Base-by-base conservation (phyloP, 1,140 invertebrate genomes). In the Aphis gossypii region DNA sequence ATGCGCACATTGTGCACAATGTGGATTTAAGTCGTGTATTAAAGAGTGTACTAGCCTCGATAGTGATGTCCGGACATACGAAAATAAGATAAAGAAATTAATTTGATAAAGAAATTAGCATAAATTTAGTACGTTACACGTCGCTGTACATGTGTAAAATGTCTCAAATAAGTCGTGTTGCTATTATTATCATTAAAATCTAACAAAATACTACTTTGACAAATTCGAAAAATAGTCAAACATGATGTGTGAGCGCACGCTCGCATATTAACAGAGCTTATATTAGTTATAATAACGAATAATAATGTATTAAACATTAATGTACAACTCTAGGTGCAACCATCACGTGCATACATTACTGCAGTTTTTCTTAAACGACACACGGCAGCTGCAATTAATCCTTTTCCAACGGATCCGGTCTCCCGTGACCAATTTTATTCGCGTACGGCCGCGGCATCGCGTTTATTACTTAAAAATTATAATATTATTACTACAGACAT, bases 391-490 rank as follows among this genome's bases (percentile, higher is more conserved):
- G 30, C 30, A 54, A 88, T 88, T 88, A 88, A 88, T 51, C 30
- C 48, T 35, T 51, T 54, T 88, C 46, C 46, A 88, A 88, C 87
- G 87, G 46, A 35, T 88, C 20, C 87, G 48, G 87, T 88, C 46
- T 8, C 44, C 86, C 46, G 48, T 88, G 60, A 76, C 30, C n/a
- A 18, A 76, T 76, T 76, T n/a, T 6, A 76, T 76, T 76, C 30
- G n/a, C 14, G 14, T 60, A 60, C 56, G 25, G 56, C 56, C 56
- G 9, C 25, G 9, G 48, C 18, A 51, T 14, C 48, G 48, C 18
- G 48, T 51, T 20, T 14, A 14, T n/a, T 76, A 18, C n/a, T 76
- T n/a, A 18, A 76, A 76, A 76, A 76, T 76, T 76, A 76, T 14
- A n/a, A 76, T 18, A 35, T 18, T n/a, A 20, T n/a, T 76, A 76